Evolutionary conservation across 2,113 vertebrate genomes (phyloP).

Genomic region (Chaetodon trifascialis): DNA sequence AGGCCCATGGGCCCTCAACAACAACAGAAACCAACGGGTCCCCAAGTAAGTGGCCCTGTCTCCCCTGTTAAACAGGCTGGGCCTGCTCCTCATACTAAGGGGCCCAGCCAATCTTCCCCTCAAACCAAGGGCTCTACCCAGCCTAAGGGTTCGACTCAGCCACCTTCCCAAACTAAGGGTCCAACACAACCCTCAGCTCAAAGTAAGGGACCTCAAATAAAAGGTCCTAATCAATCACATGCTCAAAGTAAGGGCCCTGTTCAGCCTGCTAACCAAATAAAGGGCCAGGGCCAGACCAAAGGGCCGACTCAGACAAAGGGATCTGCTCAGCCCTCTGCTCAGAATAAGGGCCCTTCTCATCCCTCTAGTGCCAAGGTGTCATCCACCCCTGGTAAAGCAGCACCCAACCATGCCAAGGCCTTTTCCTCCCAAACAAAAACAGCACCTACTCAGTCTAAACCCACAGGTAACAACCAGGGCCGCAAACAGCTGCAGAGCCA

Average conservation of each 20-base stretch:
- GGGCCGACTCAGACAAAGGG: conserved; percentile 69
- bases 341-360: conserved; percentile 69
- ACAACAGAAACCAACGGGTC: conserved; percentile 82
- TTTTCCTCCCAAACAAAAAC: conserved; percentile 70
- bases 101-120: conserved; percentile 74
- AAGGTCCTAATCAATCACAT: conserved; percentile 68
- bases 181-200: conserved; percentile 67
- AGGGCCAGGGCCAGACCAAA: conserved; percentile 67
- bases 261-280: conserved; percentile 66
- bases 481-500: conserved; percentile 82
- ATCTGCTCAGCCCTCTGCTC: conserved; percentile 68
- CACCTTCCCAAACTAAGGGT: conserved; percentile 70
- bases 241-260: conserved; percentile 66
- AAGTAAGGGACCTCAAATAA: conserved; percentile 79
- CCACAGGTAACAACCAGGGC: conserved; percentile 77
- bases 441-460: conserved; percentile 77
- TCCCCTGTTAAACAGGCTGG: conserved; percentile 85
- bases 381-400: conserved; percentile 80
- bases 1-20: conserved; percentile 78
- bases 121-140: conserved; percentile 80
- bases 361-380: conserved; percentile 65
- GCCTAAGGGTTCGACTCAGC: conserved; percentile 77
- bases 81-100: conserved; percentile 82
- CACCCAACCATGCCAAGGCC: conserved; percentile 64
- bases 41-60: conserved; percentile 83